Percentiles rank a stretch among this genome's conserved stretches.
phyloP scores from a whole-genome alignment of 2,888 invertebrate genomes.

The Linyphia triangularis region DNA sequence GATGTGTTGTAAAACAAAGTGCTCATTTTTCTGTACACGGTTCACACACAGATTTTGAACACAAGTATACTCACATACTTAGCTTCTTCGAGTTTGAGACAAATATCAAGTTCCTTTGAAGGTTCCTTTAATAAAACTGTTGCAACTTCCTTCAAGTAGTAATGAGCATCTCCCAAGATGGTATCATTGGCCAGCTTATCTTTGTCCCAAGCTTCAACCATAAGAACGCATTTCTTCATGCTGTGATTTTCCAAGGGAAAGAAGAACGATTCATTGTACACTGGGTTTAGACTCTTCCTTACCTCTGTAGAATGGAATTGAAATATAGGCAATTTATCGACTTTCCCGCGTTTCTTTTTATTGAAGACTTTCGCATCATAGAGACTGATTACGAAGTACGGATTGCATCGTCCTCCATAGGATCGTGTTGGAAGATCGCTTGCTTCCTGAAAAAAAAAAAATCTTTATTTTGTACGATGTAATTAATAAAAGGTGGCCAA shows the following conservation, averaged over 20 bases:
- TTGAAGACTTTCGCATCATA: conserved; percentile 32
- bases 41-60: too few species aligned
- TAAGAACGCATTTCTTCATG: conserved; percentile 51
- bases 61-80: conserved; percentile 42
- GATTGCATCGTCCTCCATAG: conserved; percentile 61
- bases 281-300: conserved; percentile 60
- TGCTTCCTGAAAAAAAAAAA: conserved; percentile 52
- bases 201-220: conserved; percentile 63
- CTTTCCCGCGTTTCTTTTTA: conserved; percentile 32
- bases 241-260: conserved; percentile 46
- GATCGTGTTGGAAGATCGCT: conserved; percentile 25
- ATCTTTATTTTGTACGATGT: not conserved
- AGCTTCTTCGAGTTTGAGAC: conserved; percentile 57
- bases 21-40: too few species aligned
- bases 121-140: conserved; percentile 42
- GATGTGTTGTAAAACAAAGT: too few species aligned
- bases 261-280: conserved; percentile 62
- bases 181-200: conserved; percentile 67
- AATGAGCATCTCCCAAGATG: conserved; percentile 34
- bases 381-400: conserved; percentile 47
- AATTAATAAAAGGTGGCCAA: too few species aligned
- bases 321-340: not conserved
- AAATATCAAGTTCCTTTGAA: conserved; percentile 57
- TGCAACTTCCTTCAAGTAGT: conserved; percentile 53
- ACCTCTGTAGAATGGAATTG: conserved; percentile 37